Conservation (phyloP, 1,140 invertebrate genomes). For the Mylabris phalerata region DNA sequence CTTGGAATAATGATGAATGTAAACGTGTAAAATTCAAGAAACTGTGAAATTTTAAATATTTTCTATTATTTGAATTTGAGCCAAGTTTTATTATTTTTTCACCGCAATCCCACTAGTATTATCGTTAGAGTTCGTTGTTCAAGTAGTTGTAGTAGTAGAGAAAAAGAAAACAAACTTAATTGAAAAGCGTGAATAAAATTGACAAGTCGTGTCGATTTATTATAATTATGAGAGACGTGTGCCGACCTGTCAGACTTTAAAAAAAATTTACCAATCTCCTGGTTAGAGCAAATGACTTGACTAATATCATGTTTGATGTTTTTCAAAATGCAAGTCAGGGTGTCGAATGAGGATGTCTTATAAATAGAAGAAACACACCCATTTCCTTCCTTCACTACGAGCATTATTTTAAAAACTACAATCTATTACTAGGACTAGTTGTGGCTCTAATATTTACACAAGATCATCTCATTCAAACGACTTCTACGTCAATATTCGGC, state of each 20-base stretch:
- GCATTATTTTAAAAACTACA: neutral
- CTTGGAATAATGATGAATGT: neutral
- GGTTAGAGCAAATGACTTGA: conserved; percentile 24
- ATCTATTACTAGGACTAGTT: too few relatives aligned
- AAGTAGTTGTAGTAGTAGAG: too few relatives aligned
- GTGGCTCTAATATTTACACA: too few relatives aligned
- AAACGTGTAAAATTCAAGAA: too few relatives aligned
- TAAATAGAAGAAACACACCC: conserved; percentile 8
- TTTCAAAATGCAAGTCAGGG: conserved; percentile 23
- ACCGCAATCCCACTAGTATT: too few relatives aligned
- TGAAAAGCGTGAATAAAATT: conserved; percentile 19
- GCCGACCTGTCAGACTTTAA: conserved; percentile 17
- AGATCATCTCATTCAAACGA: conserved; percentile 5
- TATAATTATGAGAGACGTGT: conserved; percentile 22
- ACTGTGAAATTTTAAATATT: too few relatives aligned
- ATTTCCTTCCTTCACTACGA: conserved; percentile 12
- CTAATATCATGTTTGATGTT: conserved; percentile 17
- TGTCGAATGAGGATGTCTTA: conserved; percentile 16
- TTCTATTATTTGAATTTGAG: too few relatives aligned
- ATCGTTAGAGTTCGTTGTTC: too few relatives aligned
- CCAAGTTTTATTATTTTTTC: too few relatives aligned
- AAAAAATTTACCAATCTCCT: neutral
- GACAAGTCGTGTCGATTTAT: conserved; percentile 24
- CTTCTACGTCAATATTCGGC: neutral
- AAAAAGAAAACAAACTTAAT: neutral